Evolutionary conservation across 2,113 vertebrate genomes (phyloP).

Genomic region (Microtus ochrogaster): DNA sequence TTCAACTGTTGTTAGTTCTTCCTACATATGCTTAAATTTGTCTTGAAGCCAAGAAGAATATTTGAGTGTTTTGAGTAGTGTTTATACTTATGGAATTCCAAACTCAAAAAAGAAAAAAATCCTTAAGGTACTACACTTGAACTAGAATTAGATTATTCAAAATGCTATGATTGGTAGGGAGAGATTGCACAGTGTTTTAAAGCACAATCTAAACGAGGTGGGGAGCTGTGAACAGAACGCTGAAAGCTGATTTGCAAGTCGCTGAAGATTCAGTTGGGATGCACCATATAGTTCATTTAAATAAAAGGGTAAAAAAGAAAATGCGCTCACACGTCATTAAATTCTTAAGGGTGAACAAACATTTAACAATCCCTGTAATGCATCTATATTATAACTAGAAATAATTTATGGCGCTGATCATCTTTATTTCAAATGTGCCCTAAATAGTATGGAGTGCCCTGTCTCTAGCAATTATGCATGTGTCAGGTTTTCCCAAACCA

Average conservation of each 20-base stretch:
- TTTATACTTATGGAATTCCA: constrained; percentile 27
- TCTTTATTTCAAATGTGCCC: constrained; percentile 17
- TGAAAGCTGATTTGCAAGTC: constrained; percentile 39
- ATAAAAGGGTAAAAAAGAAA: constrained; percentile 48
- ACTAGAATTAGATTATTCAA: constrained; percentile 28
- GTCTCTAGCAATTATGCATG: constrained; percentile 1
- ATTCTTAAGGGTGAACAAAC: background rate
- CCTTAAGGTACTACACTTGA: background rate
- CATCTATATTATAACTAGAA: constrained; percentile 29
- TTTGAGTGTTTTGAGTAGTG: constrained; percentile 10
- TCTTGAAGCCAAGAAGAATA: constrained; percentile 50
- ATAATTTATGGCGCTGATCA: background rate
- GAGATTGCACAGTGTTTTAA: background rate
- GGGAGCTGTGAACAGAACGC: background rate
- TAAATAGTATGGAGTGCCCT: background rate
- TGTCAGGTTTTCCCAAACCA: constrained; percentile 23
- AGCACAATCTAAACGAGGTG: constrained; percentile 19
- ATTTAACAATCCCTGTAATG: background rate
- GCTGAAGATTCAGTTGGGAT: background rate
- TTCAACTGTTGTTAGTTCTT: background rate
- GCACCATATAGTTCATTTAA: background rate
- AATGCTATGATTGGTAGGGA: background rate
- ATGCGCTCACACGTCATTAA: background rate
- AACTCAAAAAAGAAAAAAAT: background rate
- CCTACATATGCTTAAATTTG: constrained; percentile 8